Conservation (phyloP, 1,140 invertebrate species). For the Heterodera carotae region DNA sequence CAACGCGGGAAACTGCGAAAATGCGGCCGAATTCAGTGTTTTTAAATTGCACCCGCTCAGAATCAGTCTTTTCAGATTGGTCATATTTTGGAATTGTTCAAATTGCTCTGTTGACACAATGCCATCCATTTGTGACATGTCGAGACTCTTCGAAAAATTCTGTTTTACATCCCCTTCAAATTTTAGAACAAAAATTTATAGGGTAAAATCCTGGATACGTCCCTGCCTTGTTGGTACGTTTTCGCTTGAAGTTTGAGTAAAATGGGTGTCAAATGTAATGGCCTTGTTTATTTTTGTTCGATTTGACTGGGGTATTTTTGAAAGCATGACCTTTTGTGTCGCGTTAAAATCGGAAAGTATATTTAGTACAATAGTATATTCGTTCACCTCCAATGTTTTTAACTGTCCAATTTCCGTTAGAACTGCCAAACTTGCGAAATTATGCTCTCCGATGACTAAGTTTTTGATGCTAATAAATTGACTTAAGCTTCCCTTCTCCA, state of each 20-base stretch:
- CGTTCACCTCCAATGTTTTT: slow-evolving; percentile 33
- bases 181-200: no score
- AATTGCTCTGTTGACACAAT: slow-evolving; percentile 34
- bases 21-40: slow-evolving; percentile 28
- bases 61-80: slow-evolving; percentile 31
- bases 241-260: no score
- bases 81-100: slow-evolving; percentile 29
- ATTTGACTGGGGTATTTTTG: no score
- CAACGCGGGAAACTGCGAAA: slow-evolving; percentile 27
- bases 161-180: no score
- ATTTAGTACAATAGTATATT: slow-evolving; percentile 19
- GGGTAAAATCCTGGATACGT: no score
- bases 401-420: slow-evolving; percentile 43
- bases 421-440: slow-evolving; percentile 48
- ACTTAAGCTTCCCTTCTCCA: slow-evolving; percentile 43
- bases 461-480: slow-evolving; percentile 42
- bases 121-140: slow-evolving; percentile 50
- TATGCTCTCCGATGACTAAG: slow-evolving; percentile 55
- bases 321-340: no score
- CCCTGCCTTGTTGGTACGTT: no score
- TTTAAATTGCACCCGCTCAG: slow-evolving; percentile 45
- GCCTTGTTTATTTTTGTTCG: no score
- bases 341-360: no score
- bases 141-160: slow-evolving; percentile 29
- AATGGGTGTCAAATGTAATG: no score